A percentile compares a stretch with the other conserved stretches of the same genome.
Evolutionary conservation across 2,113 vertebrate genomes (phyloP).

Genomic region (Spea multiplicata): DNA sequence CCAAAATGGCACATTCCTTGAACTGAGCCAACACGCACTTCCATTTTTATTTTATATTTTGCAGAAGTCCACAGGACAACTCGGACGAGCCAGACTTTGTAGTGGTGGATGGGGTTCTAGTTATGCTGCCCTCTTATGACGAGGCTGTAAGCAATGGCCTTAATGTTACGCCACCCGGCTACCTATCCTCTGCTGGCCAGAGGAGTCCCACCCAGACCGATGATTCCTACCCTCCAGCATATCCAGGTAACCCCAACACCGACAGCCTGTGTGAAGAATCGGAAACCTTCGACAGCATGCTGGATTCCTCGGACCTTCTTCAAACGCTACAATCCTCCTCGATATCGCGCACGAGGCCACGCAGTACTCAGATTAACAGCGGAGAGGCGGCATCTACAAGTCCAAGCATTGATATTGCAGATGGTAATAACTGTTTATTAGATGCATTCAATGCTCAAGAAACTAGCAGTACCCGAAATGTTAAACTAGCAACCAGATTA

Average conservation of each 20-base stretch:
- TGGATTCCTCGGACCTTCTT: constrained; percentile 66
- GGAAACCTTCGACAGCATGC: constrained; percentile 64
- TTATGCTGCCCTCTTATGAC: constrained; percentile 82
- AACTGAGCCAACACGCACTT: too few relatives aligned
- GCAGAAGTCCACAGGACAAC: constrained; percentile 68
- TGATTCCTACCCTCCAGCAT: constrained; percentile 78
- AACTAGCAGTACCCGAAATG: too few relatives aligned
- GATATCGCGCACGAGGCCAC: constrained; percentile 48
- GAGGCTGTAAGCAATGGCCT: constrained; percentile 73
- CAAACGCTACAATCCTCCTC: constrained; percentile 66
- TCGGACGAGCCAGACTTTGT: constrained; percentile 73
- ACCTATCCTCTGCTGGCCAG: constrained; percentile 59
- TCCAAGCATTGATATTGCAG: constrained; percentile 76
- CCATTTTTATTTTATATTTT: background rate
- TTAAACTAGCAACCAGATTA: too few relatives aligned
- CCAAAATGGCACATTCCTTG: too few relatives aligned
- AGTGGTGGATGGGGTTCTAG: constrained; percentile 80
- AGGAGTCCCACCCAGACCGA: constrained; percentile 63
- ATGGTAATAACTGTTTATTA: constrained; percentile 65
- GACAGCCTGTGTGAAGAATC: constrained; percentile 59
- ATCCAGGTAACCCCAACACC: constrained; percentile 65
- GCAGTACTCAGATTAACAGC: constrained; percentile 53
- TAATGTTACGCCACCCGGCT: constrained; percentile 63
- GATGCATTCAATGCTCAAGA: too few relatives aligned
- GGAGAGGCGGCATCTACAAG: constrained; percentile 68